Base-by-base conservation (phyloP, 1,140 invertebrate species). In the Ceratina calcarata region DNA sequence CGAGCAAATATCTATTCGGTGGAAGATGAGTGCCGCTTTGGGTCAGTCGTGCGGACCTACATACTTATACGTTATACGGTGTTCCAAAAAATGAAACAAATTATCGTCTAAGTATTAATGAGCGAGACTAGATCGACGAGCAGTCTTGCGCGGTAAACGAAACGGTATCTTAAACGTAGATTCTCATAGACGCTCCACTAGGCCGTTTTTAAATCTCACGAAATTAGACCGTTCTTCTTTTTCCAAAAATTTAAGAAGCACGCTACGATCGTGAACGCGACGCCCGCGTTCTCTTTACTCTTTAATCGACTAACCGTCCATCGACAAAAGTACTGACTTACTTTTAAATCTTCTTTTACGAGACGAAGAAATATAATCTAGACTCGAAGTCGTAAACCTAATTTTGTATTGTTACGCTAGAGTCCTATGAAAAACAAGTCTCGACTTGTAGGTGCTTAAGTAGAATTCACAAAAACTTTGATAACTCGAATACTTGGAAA, bases 11-110 rank as follows among this genome's bases (percentile, higher is more conserved):
- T 78, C 83, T 80, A 85, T 76, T 27, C 27, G 85, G 83, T 90
- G 84, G 83, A 91, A 90, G 85, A 90, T 92, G 85, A 89, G 88
- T 92, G 90, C 92, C 91, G 91, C 91, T 79, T 91, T 90, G 87
- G 87, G 86, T 92, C 91, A 93, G 91, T 93, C 91, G 91, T 93
- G 91, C 91, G 91, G 90, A 90, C 89, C 89, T 93, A 91, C 58
- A 57, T 72, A 83, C 37, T 45, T 45, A 45, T 45, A 45, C 37
- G 10, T 45, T 45, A 72, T 85, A 75, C 70, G 64, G 74, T 81
- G 82, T 82, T 84, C 68, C 67, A 69, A 72, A 64, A 45, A 62
- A 51, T 65, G 32, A 77, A 74, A 73, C 61, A 45, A 84, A 77
- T 58, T 66, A 51, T 83, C 24, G 62, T 71, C 74, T 72, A 72